Conservation (phyloP, 2,113 vertebrate species). For the Lipotes vexillifer region DNA sequence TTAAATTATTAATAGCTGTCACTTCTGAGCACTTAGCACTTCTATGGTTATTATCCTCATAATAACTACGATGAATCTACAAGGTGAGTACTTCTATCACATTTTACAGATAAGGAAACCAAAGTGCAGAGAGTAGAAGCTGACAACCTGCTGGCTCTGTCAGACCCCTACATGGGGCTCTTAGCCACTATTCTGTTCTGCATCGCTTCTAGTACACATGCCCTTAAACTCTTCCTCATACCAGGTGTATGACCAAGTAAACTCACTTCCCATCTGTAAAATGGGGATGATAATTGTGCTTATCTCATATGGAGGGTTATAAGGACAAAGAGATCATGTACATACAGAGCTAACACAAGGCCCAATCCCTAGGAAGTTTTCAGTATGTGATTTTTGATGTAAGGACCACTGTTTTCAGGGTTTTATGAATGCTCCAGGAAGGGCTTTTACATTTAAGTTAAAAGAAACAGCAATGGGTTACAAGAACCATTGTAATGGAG, state of each 20-base stretch:
- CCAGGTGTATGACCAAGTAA: not conserved
- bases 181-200: not conserved
- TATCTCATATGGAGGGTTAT: not conserved
- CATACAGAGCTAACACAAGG: not conserved
- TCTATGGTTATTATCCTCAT: not conserved
- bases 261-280: not conserved
- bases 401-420: not conserved
- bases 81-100: not conserved
- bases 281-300: not conserved
- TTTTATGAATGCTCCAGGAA: not conserved
- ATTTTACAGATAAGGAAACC: not conserved
- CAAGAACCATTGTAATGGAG: not conserved
- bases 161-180: not conserved
- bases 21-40: not conserved
- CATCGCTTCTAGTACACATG: not conserved
- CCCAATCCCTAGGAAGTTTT: not conserved
- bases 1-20: not conserved
- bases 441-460: not conserved
- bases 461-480: not conserved
- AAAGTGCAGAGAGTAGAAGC: not conserved
- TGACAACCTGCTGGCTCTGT: not conserved
- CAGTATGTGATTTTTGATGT: not conserved
- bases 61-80: not conserved
- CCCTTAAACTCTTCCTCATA: not conserved
- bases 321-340: not conserved